phyloP scores from a whole-genome alignment of 2,797 vertebrate species.

The Ataeniobius toweri region DNA sequence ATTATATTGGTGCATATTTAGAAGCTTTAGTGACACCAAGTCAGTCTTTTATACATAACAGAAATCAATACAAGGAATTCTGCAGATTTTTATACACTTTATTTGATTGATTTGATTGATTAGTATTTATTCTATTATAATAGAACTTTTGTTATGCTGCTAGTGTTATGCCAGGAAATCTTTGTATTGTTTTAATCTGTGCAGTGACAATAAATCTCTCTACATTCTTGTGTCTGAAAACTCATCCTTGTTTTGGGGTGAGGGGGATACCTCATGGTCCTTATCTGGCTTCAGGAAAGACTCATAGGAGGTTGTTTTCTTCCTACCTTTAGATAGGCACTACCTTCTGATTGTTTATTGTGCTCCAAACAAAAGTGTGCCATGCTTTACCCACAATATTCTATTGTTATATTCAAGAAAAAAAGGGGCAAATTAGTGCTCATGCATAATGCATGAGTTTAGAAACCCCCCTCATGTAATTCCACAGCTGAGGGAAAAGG shows the following conservation, averaged over 20 bases:
- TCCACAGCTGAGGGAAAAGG: constrained; percentile 43
- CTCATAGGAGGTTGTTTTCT: constrained; percentile 39
- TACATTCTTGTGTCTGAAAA: constrained; percentile 41
- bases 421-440: constrained; percentile 65
- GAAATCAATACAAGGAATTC: background rate
- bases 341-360: constrained; percentile 6
- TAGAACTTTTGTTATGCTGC: background rate
- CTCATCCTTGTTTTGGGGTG: constrained; percentile 4
- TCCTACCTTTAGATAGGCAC: constrained; percentile 16
- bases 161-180: background rate
- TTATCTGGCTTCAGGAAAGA: constrained; percentile 16
- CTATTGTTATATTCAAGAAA: constrained; percentile 58
- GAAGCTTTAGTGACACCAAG: background rate
- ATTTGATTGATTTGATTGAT: background rate
- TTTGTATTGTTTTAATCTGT: background rate
- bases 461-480: constrained; percentile 36
- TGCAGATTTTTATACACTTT: background rate
- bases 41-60: background rate
- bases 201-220: background rate
- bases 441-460: constrained; percentile 72
- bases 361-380: constrained; percentile 47
- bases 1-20: background rate
- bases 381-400: constrained; percentile 24
- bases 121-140: background rate
- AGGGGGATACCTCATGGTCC: background rate